These are phyloP conservation scores for Rafetus swinhoei DNA, from an alignment of 2,113 vertebrate species.

Conservation along the genomic window DNA sequence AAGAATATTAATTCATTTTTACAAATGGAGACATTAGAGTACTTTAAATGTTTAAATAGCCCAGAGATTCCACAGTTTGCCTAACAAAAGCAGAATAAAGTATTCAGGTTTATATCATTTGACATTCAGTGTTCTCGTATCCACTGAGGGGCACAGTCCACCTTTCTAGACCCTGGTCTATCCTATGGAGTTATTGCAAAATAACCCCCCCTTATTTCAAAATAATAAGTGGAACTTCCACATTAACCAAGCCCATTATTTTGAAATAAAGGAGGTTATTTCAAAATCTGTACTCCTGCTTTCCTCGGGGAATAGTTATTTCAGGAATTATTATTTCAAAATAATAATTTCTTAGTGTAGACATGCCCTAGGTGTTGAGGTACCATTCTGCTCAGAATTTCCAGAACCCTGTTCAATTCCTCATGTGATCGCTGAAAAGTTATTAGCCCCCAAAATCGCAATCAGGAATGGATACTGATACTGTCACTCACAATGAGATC, in stretches of 20 bases:
- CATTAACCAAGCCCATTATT: too few species aligned
- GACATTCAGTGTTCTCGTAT: background rate
- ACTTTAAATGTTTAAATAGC: background rate
- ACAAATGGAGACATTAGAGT: background rate
- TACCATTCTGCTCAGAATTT: background rate
- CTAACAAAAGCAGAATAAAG: background rate
- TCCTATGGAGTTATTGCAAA: too few species aligned
- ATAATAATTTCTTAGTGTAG: too few species aligned
- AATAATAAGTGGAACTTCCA: too few species aligned
- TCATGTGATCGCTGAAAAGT: background rate
- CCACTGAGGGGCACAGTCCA: background rate
- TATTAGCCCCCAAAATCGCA: background rate
- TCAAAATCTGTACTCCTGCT: too few species aligned
- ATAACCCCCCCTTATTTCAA: too few species aligned
- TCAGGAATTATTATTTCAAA: too few species aligned
- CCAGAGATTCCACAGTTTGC: background rate
- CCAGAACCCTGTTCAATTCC: background rate
- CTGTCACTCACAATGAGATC: background rate
- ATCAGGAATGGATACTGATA: background rate
- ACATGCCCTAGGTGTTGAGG: background rate
- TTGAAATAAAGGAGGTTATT: too few species aligned
- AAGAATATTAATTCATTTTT: background rate
- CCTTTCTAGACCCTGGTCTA: background rate
- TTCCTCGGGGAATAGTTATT: too few species aligned
- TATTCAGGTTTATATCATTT: background rate